These are phyloP conservation scores for Entomobrya multifasciata DNA, from an alignment of 2,888 invertebrate genomes.

Conservation along the genomic window DNA sequence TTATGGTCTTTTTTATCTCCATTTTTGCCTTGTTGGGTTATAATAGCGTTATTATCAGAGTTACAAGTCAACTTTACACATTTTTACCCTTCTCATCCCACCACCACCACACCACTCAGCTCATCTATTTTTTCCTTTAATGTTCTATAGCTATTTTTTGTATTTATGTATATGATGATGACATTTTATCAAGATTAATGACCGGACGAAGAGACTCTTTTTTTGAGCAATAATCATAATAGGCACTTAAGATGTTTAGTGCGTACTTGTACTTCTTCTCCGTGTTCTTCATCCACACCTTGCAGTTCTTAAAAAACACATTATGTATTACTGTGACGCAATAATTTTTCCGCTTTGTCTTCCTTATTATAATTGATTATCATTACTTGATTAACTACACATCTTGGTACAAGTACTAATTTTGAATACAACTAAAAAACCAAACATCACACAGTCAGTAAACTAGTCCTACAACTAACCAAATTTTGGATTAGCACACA, in stretches of 20 bases:
- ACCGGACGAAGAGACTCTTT: slow-evolving; percentile 6
- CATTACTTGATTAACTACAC: not conserved
- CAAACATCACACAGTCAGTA: not conserved
- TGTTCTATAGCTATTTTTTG: not conserved
- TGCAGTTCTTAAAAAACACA: too few species aligned
- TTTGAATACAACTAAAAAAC: slow-evolving; percentile 4
- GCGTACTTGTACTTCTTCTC: not conserved
- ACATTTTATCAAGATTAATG: slow-evolving; percentile 63
- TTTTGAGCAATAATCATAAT: slow-evolving; percentile 45
- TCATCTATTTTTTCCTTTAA: not conserved
- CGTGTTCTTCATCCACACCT: too few species aligned
- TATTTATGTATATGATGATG: slow-evolving; percentile 16
- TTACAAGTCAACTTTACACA: not conserved
- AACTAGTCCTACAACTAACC: not conserved
- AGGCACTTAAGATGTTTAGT: not conserved
- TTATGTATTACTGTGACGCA: not conserved
- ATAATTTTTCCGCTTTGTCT: slow-evolving; percentile 40
- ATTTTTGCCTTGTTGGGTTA: not conserved
- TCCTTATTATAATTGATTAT: slow-evolving; percentile 19
- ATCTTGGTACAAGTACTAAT: not conserved
- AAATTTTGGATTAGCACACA: not conserved
- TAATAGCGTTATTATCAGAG: slow-evolving; percentile 24
- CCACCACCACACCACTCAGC: too few species aligned
- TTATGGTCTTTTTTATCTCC: slow-evolving; percentile 15
- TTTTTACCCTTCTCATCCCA: slow-evolving; percentile 1